A percentile compares a stretch with the other conserved stretches of the same genome.
Conservation (phyloP, 92 coral and sea anemone species). For the Zoanthus gigantus region DNA sequence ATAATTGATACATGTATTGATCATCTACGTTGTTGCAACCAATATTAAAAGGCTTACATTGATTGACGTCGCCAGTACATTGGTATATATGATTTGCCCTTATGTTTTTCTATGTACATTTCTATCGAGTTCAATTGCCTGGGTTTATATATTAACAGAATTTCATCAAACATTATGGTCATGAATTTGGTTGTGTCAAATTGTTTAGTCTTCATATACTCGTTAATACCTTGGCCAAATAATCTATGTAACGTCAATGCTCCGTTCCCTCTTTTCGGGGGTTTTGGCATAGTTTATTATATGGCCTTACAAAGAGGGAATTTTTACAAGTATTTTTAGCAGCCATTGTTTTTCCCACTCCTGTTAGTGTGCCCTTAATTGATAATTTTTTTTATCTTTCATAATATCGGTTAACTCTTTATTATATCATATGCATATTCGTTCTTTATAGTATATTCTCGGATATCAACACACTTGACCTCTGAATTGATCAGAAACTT, state of each 20-base stretch:
- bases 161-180: slow-evolving; percentile 17
- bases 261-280: not conserved
- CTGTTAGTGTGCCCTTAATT: not conserved
- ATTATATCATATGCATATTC: not conserved
- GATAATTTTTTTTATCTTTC: slow-evolving; percentile 3
- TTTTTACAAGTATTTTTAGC: not conserved
- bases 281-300: not conserved
- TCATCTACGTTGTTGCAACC: slow-evolving; percentile 29
- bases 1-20: slow-evolving; percentile 43
- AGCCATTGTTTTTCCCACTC: not conserved
- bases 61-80: slow-evolving; percentile 42
- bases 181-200: not conserved
- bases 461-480: not conserved
- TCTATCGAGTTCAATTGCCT: slow-evolving; percentile 26
- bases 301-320: not conserved
- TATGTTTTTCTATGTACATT: slow-evolving; percentile 21
- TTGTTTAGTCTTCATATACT: not conserved
- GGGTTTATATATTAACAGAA: slow-evolving; percentile 8
- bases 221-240: slow-evolving; percentile 17
- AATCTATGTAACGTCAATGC: not conserved
- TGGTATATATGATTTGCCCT: not conserved
- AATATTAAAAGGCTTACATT: slow-evolving; percentile 40
- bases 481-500: not conserved
- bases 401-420: slow-evolving; percentile 8
- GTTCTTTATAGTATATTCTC: not conserved